Conservation (phyloP, 37 sponge, comb jelly and placozoan genomes). For the Crambe crambe region DNA sequence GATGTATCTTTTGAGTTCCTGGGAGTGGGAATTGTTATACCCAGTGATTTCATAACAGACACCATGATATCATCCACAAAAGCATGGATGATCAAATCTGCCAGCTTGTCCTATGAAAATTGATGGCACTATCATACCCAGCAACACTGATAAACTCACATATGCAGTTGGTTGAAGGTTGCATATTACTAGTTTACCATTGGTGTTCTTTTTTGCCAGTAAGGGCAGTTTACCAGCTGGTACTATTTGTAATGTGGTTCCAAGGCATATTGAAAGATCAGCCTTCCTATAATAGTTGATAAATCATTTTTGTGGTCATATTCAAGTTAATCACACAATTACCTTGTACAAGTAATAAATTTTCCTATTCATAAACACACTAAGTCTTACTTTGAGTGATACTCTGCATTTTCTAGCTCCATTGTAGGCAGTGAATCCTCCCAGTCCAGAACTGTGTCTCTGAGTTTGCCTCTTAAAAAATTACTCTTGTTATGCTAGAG, state of each 20-base stretch:
- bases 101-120: constrained; percentile 72
- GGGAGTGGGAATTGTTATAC: constrained; percentile 1
- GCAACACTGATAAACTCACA: constrained; percentile 47
- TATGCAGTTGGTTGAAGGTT: constrained; percentile 85
- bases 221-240: constrained; percentile 86
- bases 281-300: constrained; percentile 48
- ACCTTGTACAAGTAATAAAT: not conserved
- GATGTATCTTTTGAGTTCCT: too few species aligned
- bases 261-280: constrained; percentile 89
- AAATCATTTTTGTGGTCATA: not conserved
- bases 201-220: constrained; percentile 55
- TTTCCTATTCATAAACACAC: not conserved
- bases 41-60: constrained; percentile 53
- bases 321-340: too few species aligned
- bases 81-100: constrained; percentile 82
- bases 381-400: constrained; percentile 64
- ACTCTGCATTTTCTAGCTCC: constrained; percentile 76
- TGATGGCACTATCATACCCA: not conserved
- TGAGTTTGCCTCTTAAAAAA: constrained; percentile 76
- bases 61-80: constrained; percentile 91
- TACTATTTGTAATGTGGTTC: constrained; percentile 91
- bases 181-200: constrained; percentile 79
- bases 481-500: not conserved
- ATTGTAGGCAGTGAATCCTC: constrained; percentile 85
- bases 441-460: constrained; percentile 97